A percentile compares a stretch with the other conserved stretches of the same genome.
These are phyloP conservation scores for Campaea margaritaria DNA, from an alignment of 2,888 invertebrate genomes.

Conservation along the genomic window DNA sequence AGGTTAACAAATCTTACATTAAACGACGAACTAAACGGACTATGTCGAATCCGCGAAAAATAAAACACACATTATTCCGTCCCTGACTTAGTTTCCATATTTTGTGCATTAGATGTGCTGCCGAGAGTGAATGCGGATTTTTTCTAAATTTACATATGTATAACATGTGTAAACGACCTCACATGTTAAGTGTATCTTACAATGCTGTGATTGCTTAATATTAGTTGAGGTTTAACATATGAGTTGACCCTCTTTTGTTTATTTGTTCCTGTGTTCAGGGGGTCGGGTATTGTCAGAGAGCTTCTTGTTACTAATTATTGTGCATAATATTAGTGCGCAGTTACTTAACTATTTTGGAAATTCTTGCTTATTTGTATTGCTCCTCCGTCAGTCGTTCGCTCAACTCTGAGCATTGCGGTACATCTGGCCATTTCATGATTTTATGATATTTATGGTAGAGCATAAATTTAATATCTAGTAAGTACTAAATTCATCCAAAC, in stretches of 20 bases:
- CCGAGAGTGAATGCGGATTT: conserved; percentile 57
- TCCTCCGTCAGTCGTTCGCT: too few relatives aligned
- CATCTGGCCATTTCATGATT: too few relatives aligned
- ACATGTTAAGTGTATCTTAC: conserved; percentile 28
- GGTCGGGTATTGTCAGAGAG: too few relatives aligned
- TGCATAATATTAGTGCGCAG: too few relatives aligned
- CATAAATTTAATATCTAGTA: too few relatives aligned
- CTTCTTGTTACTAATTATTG: too few relatives aligned
- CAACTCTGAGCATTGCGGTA: too few relatives aligned
- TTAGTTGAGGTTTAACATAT: conserved; percentile 2
- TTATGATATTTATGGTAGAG: too few relatives aligned
- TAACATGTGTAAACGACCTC: conserved; percentile 53
- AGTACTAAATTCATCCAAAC: too few relatives aligned
- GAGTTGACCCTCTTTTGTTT: conserved; percentile 13
- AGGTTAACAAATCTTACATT: conserved; percentile 40
- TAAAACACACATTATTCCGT: conserved; percentile 27
- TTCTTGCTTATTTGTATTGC: too few relatives aligned
- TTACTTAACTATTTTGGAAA: too few relatives aligned
- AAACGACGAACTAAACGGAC: conserved; percentile 40
- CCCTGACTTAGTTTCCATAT: conserved; percentile 56
- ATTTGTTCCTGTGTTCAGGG: conserved; percentile 3
- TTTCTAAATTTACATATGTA: conserved; percentile 61
- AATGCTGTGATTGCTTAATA: conserved; percentile 19
- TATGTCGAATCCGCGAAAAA: conserved; percentile 47
- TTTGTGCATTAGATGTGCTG: conserved; percentile 57